Base-by-base conservation (phyloP, 2,888 invertebrate genomes). In the Latrodectus hesperus region DNA sequence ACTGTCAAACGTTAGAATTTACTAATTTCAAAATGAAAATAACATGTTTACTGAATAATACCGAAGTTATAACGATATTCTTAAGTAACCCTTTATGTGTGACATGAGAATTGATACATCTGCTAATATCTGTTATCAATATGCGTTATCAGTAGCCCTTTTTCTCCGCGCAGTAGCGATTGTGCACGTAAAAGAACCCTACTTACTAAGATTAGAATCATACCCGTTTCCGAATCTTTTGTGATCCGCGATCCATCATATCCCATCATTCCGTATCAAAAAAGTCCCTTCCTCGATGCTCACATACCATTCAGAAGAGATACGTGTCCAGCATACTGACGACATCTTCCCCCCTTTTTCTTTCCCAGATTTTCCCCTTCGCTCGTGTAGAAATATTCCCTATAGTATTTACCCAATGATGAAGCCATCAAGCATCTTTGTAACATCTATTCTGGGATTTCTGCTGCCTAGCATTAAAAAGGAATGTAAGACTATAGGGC, bases 221-320 rank as follows among this genome's bases (percentile, higher is more conserved):
- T 79, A 78, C 70, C 79, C 79, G 79, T 85, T 85, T 85, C 79
- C 79, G 67, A 75, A 67, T 78, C 85, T 80, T 85, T 85, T 85
- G 85, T 85, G 79, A 26, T 67, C 70, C 53, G 38, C 84, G 73
- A 84, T 84, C 84, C 84, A 84, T 84, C 84, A 77, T 74, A 73
- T 60, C 65, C 79, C 79, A 85, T 85, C 85, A 74, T 74, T 85
- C n/a, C 85, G 75, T 84, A 77, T 78, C 73, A 81, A 80, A 81
- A 72, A 49, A 65, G 26, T 81, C 55, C 38, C 17, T 52, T 22
- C 65, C 55, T 51, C 71, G 65, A 16, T 55, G 17, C 75, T 17
- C 83, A 26, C 71, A 64, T 76, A 71, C 76, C 79, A 79, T 80
- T 73, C 78, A 38, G 17, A 11, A 26, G 22, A 26, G 78, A 79